Evolutionary conservation across 2,888 invertebrate species (phyloP).

Genomic region (Azorinus chamasolen): DNA sequence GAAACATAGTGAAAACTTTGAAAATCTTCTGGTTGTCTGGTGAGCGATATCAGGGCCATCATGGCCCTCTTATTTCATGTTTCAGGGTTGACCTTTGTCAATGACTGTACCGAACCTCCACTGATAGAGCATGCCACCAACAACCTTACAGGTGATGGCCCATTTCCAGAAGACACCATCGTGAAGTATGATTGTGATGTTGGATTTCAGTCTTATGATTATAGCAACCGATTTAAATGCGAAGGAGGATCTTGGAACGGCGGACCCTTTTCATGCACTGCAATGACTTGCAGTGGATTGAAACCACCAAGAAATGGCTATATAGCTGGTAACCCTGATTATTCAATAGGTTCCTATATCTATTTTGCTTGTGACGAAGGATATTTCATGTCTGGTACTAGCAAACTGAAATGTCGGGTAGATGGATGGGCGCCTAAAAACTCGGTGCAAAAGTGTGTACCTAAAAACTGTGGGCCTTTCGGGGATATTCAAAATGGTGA

Average conservation of each 20-base stretch:
- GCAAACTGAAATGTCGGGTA: slow-evolving; percentile 13
- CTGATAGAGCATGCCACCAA: too few species aligned
- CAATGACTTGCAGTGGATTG: slow-evolving; percentile 9
- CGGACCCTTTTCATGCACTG: background rate
- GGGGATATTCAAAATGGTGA: slow-evolving; percentile 21
- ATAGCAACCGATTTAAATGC: too few species aligned
- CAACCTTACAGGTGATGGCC: too few species aligned
- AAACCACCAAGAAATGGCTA: slow-evolving; percentile 25
- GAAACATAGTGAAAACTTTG: too few species aligned
- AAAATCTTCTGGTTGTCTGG: too few species aligned
- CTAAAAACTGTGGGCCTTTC: slow-evolving; percentile 39
- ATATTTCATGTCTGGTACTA: slow-evolving; percentile 9
- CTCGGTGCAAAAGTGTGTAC: slow-evolving; percentile 31
- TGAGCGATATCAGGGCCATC: too few species aligned
- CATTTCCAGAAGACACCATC: too few species aligned
- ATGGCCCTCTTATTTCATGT: too few species aligned
- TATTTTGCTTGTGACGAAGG: slow-evolving; percentile 39
- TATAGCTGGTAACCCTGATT: slow-evolving; percentile 12
- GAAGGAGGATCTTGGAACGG: slow-evolving; percentile 10
- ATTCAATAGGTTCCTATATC: slow-evolving; percentile 14
- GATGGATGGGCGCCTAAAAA: slow-evolving; percentile 26
- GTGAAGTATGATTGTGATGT: too few species aligned
- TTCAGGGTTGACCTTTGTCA: too few species aligned
- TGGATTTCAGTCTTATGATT: too few species aligned
- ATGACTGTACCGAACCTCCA: too few species aligned